Conservation (phyloP, 2,888 invertebrate species). For the Blomia tropicalis region DNA sequence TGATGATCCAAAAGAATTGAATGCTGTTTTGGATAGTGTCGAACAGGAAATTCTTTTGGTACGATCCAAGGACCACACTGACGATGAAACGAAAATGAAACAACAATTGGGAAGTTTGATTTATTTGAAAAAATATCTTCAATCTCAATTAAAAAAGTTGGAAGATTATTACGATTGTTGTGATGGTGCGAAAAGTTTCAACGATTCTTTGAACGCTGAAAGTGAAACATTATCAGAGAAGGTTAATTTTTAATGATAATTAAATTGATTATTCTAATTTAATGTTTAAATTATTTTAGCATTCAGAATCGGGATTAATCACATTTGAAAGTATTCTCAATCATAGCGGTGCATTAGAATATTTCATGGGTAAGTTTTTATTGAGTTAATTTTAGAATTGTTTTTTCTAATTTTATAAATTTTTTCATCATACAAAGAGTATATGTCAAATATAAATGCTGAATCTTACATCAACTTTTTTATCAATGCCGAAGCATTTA, state of each 20-base stretch:
- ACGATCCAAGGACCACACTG: slow-evolving; percentile 59
- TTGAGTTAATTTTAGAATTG: too few relatives aligned
- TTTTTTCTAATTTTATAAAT: slow-evolving; percentile 31
- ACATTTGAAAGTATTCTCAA: slow-evolving; percentile 42
- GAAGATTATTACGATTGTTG: slow-evolving; percentile 41
- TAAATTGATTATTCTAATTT: background rate
- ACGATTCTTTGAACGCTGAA: slow-evolving; percentile 30
- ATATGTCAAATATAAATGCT: slow-evolving; percentile 51
- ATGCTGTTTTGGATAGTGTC: slow-evolving; percentile 59
- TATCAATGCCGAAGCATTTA: slow-evolving; percentile 51
- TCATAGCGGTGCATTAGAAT: slow-evolving; percentile 57
- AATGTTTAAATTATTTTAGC: background rate
- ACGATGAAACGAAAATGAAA: slow-evolving; percentile 59
- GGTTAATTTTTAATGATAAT: background rate
- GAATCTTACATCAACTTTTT: slow-evolving; percentile 60
- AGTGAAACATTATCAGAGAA: background rate
- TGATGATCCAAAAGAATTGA: slow-evolving; percentile 62
- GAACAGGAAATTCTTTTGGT: slow-evolving; percentile 55
- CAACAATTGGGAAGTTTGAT: slow-evolving; percentile 68
- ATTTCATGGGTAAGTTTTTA: slow-evolving; percentile 46
- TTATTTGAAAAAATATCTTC: slow-evolving; percentile 60
- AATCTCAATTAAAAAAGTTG: slow-evolving; percentile 44
- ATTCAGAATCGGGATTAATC: slow-evolving; percentile 18
- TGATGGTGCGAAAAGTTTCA: slow-evolving; percentile 35
- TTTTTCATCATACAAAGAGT: slow-evolving; percentile 38